Evolutionary conservation across 53 echinoderm and acorn worm species (phyloP).

Genomic region (Mesocentrotus franciscanus): DNA sequence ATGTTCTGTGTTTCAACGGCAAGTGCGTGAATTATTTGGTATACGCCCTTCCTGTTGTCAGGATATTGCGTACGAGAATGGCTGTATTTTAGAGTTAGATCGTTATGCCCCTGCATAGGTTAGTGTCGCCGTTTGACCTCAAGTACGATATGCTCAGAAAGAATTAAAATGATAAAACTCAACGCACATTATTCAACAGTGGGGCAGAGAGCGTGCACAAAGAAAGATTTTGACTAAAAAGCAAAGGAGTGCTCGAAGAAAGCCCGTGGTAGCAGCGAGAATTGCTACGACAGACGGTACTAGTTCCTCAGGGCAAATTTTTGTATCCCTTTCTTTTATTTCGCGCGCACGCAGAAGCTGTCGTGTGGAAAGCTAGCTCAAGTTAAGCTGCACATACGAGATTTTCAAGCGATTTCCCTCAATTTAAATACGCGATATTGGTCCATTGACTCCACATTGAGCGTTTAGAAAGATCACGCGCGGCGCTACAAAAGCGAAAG

Average conservation of each 20-base stretch:
- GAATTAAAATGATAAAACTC: neutral
- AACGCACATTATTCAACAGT: conserved; percentile 5
- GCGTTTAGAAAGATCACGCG: conserved; percentile 13
- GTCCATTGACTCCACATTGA: conserved; percentile 3
- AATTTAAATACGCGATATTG: conserved; percentile 25
- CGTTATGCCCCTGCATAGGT: neutral
- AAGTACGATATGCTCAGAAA: neutral
- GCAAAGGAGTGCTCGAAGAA: neutral
- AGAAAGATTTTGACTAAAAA: conserved; percentile 15
- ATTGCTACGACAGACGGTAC: conserved; percentile 48
- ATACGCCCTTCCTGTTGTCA: too few relatives aligned
- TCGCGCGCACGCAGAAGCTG: neutral
- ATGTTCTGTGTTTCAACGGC: too few relatives aligned
- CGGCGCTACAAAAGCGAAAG: neutral
- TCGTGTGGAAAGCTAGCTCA: neutral
- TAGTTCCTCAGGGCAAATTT: conserved; percentile 39
- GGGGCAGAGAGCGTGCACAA: neutral
- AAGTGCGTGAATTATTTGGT: too few relatives aligned
- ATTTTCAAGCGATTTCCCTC: conserved; percentile 40
- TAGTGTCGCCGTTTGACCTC: neutral
- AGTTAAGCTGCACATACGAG: conserved; percentile 22
- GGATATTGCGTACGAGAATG: too few relatives aligned
- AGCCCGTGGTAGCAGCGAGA: neutral
- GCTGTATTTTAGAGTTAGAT: too few relatives aligned
- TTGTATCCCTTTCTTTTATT: conserved; percentile 45